Evolutionary conservation across 2,113 vertebrate species (phyloP), one percentile per base, ranked within the genome.

Genomic region (Mobula hypostoma): DNA sequence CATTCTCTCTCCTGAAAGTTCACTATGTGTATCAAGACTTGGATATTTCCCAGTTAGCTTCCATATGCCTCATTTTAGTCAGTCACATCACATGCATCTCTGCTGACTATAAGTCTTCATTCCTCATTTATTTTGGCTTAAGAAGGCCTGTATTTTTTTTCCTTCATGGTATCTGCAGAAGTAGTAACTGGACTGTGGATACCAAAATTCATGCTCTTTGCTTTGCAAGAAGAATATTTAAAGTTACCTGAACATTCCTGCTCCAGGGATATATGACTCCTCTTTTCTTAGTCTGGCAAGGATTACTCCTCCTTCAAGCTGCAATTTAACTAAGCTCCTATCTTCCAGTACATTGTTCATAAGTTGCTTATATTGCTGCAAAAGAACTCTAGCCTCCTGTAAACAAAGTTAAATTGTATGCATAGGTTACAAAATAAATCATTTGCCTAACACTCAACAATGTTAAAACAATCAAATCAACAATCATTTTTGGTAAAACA

Each of bases 321-420:
- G 98, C 66, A 99, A 95, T 94, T 96, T 97, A 79, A 97, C 97
- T 95, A 99, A 96, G 92, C 95, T 96, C 0, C 96, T 74, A 0
- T 99, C 98, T 17, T 97, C 97, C 0, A 99, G 96, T 77, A 99
- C 96, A 0, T 94, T 96, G 48, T 96, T 94, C 98, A 99, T 99
- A 95, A 98, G 63, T 1, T 95, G 96, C 72, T 94, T 97, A 95
- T 96, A 97, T 77, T 94, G 96, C 94, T 94, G 95, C 94, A 98
- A 95, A 95, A 97, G 95, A 94, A 94, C 95, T 95, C 96, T 94
- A 0, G 97, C 97, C 94, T 98, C 98, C 99, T 99, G 95, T 95
- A 91, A 95, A 91, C 77, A 66, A 7, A 14, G 14, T 32, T 66
- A 93, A 76, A 72, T 74, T 9, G 48, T 48, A 56, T 24, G 9